These are phyloP conservation scores for Drosophila nigricruria DNA, from an alignment of 2,888 invertebrate genomes.

Conservation along the genomic window DNA sequence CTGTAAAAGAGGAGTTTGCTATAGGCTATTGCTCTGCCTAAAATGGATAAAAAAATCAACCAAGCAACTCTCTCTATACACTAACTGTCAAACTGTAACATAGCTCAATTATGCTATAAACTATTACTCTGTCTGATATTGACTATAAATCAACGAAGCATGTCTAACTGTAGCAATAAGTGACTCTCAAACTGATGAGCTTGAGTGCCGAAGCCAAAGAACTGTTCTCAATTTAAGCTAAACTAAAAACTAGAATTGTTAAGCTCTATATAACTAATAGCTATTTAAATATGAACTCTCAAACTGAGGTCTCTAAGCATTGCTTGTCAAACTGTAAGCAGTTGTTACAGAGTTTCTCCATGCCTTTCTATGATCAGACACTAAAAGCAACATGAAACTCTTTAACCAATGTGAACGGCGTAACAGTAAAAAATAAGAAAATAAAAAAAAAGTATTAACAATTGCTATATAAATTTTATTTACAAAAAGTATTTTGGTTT, in stretches of 20 bases:
- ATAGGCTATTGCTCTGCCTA: too few relatives aligned
- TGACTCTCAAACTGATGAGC: neutral
- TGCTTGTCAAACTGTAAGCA: neutral
- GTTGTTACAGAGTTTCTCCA: neutral
- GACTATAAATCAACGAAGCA: neutral
- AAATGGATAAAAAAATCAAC: too few relatives aligned
- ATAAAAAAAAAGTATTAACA: slow-evolving; percentile 5
- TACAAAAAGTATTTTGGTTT: slow-evolving; percentile 26
- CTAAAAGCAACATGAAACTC: neutral
- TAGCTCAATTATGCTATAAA: neutral
- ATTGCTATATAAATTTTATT: slow-evolving; percentile 30
- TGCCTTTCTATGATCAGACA: neutral
- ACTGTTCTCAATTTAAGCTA: neutral
- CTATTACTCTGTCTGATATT: neutral
- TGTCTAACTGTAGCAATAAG: neutral
- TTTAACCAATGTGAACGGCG: neutral
- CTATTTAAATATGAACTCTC: neutral
- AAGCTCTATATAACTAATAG: neutral
- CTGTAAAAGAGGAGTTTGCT: too few relatives aligned
- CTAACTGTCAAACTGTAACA: neutral
- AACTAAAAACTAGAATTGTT: neutral
- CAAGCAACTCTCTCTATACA: too few relatives aligned
- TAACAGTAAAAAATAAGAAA: neutral
- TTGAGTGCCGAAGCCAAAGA: too few relatives aligned
- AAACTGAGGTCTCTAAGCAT: neutral